Conservation (phyloP, 2,113 vertebrate genomes). For the Pantherophis guttatus region DNA sequence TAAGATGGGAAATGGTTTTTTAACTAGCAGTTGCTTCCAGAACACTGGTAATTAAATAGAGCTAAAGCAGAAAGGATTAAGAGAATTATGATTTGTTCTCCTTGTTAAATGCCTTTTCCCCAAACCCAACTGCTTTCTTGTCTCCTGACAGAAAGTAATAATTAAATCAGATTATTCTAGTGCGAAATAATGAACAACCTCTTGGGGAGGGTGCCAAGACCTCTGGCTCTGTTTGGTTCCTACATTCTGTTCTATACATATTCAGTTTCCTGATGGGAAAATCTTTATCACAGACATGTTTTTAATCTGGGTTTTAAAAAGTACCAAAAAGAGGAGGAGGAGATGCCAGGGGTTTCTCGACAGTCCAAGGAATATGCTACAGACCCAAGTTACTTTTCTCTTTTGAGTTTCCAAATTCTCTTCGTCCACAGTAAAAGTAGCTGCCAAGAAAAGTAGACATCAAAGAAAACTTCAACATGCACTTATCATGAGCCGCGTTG, state of each 20-base stretch:
- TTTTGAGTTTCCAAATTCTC: not conserved
- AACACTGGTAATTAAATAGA: slow-evolving; percentile 32
- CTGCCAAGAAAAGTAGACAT: not conserved
- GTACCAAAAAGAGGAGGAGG: not conserved
- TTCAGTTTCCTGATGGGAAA: not conserved
- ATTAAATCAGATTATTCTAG: not conserved
- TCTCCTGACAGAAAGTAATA: not conserved
- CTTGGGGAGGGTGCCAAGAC: not conserved
- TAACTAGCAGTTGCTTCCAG: slow-evolving; percentile 3
- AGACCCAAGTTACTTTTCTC: not conserved
- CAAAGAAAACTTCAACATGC: not conserved
- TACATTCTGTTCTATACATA: not conserved
- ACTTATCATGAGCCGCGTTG: too few species aligned
- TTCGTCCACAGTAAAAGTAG: not conserved
- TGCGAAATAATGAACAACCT: slow-evolving; percentile 2
- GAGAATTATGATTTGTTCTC: not conserved
- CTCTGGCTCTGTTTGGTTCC: not conserved
- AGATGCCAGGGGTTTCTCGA: not conserved
- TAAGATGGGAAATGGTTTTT: not conserved
- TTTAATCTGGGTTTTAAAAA: not conserved
- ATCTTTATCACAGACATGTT: not conserved
- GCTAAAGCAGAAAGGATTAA: not conserved
- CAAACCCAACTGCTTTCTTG: slow-evolving; percentile 22
- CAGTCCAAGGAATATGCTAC: not conserved
- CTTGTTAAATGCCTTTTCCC: slow-evolving; percentile 28